Base-by-base conservation (phyloP, 2,797 vertebrate genomes). In the Macrochelys suwanniensis region DNA sequence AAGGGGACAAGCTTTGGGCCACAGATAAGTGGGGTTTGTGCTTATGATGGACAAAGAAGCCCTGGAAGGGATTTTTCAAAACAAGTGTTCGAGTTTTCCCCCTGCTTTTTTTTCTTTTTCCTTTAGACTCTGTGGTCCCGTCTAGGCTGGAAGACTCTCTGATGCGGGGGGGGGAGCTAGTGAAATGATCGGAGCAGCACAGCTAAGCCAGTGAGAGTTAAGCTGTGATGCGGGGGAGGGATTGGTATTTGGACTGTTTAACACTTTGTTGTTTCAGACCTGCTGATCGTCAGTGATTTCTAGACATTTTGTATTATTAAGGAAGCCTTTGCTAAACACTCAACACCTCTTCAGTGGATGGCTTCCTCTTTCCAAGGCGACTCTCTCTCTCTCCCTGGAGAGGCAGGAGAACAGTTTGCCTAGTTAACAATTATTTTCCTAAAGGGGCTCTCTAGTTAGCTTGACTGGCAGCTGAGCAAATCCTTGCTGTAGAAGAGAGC, bases 181-280 rank as follows among this genome's bases (percentile, higher is more conserved):
- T 71, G 65, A 42, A 71, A 71, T 42, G n/a, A 71, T 23, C 8
- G 5, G 19, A 37, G 33, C 61, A 68, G 61, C 33, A 19, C 61
- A 68, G 33, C 16, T 17, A n/a, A 7, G 8, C 1, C 17, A 68
- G 68, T 33, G 79, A 11, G n/a, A 76, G 68, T 11, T 3, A 2
- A 80, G 42, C 31, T 33, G 42, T 77, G 4, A 28, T 81, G 19
- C 3, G 89, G 87, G 85, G 85, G 80, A 59, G 82, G 71, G 47
- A 51, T 85, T 93, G 88, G 65, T 81, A 17, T 87, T 90, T 90
- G 45, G 31, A 65, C 61, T 68, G 80, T 91, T 86, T 6, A 82
- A 68, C 2, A 49, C 86, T 94, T 53, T 88, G 84, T 89, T 15
- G 3, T 65, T 65, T 33, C 80, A 81, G 65, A 51, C 65, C 82